These are phyloP conservation scores for Mustelus asterias DNA, from an alignment of 2,113 vertebrate species.

Conservation along the genomic window DNA sequence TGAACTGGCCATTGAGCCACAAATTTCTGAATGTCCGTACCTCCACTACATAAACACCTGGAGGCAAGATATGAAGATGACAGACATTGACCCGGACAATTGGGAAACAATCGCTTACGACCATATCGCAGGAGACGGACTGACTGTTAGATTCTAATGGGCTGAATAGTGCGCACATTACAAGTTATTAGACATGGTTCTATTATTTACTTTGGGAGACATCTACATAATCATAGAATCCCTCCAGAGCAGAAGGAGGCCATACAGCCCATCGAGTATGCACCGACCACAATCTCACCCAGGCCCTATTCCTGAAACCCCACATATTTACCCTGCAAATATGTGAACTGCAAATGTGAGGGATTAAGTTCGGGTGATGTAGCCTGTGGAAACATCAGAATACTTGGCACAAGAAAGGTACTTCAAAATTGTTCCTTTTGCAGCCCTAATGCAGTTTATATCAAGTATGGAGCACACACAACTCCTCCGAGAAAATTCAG, in stretches of 20 bases:
- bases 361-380: neutral
- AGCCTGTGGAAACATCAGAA: neutral
- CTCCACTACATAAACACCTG: too few relatives aligned
- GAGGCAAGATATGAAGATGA: too few relatives aligned
- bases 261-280: too few relatives aligned
- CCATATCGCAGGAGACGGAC: too few relatives aligned
- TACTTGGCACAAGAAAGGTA: neutral
- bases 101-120: too few relatives aligned
- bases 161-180: neutral
- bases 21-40: too few relatives aligned
- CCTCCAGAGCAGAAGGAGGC: too few relatives aligned
- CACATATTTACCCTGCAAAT: too few relatives aligned
- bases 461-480: neutral
- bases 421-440: neutral
- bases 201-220: neutral
- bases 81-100: too few relatives aligned
- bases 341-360: neutral
- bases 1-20: too few relatives aligned
- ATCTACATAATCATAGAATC: neutral
- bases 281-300: too few relatives aligned
- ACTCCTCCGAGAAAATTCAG: neutral
- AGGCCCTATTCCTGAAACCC: too few relatives aligned
- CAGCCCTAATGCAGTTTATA: neutral
- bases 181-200: neutral
- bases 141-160: neutral